Conservation (phyloP, 2,797 vertebrate genomes). For the Chelonia mydas region DNA sequence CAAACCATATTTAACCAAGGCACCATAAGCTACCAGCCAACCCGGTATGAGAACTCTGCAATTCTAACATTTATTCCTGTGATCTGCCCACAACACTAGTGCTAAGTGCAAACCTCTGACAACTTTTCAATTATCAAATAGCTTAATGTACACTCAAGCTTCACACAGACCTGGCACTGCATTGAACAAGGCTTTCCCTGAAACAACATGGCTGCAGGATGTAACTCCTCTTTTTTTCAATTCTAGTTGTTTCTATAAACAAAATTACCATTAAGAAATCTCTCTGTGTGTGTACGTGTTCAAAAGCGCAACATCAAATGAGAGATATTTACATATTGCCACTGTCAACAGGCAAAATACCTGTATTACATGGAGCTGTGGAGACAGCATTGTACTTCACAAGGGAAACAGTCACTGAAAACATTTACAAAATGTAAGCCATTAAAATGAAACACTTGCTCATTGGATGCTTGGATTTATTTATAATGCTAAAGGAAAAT, state of each 20-base stretch:
- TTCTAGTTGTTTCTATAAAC: background rate
- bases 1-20: background rate
- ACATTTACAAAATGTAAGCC: background rate
- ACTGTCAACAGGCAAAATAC: background rate
- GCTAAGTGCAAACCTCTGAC: background rate
- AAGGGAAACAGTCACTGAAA: background rate
- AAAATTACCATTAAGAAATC: background rate
- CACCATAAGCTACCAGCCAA: background rate
- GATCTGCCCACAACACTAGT: background rate
- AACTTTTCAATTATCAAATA: background rate
- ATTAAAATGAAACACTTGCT: background rate
- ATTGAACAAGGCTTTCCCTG: background rate
- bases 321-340: background rate
- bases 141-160: background rate
- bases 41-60: background rate
- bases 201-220: background rate
- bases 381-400: background rate
- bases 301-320: background rate
- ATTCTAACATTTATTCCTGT: background rate
- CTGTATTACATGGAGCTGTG: background rate
- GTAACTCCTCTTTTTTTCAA: background rate
- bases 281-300: background rate
- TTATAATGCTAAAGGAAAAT: background rate
- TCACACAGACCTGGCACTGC: constrained; percentile 10
- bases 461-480: background rate